Evolutionary conservation across 2,113 vertebrate genomes (phyloP).

Genomic region (Clarias macrocephalus): DNA sequence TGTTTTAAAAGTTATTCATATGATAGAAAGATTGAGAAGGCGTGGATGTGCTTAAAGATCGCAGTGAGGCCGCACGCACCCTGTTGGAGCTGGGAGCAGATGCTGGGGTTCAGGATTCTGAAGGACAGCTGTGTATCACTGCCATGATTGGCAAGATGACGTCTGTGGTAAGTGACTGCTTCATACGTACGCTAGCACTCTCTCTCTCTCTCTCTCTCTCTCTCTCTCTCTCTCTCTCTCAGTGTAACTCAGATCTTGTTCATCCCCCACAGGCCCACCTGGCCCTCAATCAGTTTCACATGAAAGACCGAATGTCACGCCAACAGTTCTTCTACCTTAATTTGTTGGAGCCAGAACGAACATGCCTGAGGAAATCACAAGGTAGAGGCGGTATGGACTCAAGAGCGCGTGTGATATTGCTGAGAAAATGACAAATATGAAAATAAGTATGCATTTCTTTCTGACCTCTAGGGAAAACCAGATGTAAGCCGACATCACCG

Average conservation of each 20-base stretch:
- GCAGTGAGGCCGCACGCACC: conserved; percentile 59
- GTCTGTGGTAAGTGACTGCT: conserved; percentile 61
- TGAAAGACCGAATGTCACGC: conserved; percentile 63
- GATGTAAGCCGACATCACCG: conserved; percentile 62
- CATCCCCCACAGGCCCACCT: conserved; percentile 60
- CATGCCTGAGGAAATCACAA: conserved; percentile 11
- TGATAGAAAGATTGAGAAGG: neutral
- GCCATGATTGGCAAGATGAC: conserved; percentile 69
- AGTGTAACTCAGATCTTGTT: neutral
- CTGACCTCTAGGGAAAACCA: conserved; percentile 37
- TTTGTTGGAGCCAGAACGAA: conserved; percentile 63
- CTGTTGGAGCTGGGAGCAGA: conserved; percentile 66
- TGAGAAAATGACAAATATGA: neutral
- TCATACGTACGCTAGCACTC: neutral
- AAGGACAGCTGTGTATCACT: conserved; percentile 70
- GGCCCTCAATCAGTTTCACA: conserved; percentile 69
- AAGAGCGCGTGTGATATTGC: neutral
- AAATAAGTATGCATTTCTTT: conserved; percentile 9
- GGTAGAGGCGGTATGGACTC: neutral
- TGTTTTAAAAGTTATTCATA: neutral
- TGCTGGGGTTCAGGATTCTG: conserved; percentile 64
- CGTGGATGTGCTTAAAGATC: conserved; percentile 57
- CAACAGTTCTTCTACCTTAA: conserved; percentile 70
- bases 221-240: too few relatives aligned
- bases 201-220: too few relatives aligned